Evolutionary conservation across 2,797 vertebrate genomes (phyloP), one percentile per base, ranked within the genome.

Genomic region (Cyprinodon diabolis): DNA sequence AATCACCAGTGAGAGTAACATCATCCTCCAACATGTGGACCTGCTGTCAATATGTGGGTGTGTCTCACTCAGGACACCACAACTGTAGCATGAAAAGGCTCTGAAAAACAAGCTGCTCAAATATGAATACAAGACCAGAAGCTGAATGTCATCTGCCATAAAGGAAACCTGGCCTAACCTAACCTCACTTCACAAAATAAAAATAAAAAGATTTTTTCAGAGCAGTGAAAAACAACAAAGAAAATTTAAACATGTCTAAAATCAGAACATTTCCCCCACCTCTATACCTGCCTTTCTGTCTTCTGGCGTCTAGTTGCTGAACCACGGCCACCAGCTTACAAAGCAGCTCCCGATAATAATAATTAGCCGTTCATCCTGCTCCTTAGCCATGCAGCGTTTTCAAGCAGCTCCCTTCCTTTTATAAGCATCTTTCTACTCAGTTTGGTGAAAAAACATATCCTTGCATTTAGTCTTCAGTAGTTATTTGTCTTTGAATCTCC

Each of bases 41-140:
- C 25, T 72, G 66, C 35, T 76, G 66, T 65, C 8, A 6, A 65
- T 43, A 71, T 76, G 92, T 91, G 89, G 91, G 91, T 90, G 90
- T 91, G 91, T 92, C 91, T 74, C 65, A 85, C 70, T 74, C 62
- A 72, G 80, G 79, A 84, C 78, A 77, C 76, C 72, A 62, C 84
- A 83, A 82, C 76, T 77, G 45, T 68, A 71, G 72, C 78, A 75
- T 4, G 9, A 85, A 76, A 77, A 51, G 72, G 84, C 62, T 68
- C 74, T 14, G 57, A 12, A 65, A 68, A 77, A 85, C 57, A 72
- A 55, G 60, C 66, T 60, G 43, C n/a, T 76, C 63, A 63, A 30
- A 76, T 68, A 37, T 63, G 75, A 47, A 78, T 9, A 69, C 45
- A 15, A 37, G 30, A 66, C 35, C 15, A 21, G 57, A 72, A 55